A percentile compares a stretch with the other conserved stretches of the same genome.
phyloP scores from a whole-genome alignment of 2,888 invertebrate species.

The Tetheella fluctuosa region DNA sequence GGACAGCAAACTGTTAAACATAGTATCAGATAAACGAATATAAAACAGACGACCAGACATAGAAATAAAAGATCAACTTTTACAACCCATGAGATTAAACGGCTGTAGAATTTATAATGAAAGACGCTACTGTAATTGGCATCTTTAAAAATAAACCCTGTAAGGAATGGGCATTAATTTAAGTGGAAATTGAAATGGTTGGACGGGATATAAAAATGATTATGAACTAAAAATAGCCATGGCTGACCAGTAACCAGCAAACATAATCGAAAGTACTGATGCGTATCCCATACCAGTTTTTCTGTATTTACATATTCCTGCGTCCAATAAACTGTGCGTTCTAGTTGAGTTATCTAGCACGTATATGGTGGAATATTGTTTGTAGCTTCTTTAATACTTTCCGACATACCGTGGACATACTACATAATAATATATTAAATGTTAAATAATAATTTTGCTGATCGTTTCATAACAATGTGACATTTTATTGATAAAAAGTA shows the following conservation, averaged over 20 bases:
- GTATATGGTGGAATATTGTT: background rate
- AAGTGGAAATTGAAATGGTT: background rate
- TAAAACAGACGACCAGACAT: background rate
- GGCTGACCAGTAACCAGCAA: conserved; percentile 34
- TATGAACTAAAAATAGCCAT: conserved; percentile 23
- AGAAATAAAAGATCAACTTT: conserved; percentile 8
- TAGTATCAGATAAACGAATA: conserved; percentile 8
- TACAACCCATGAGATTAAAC: conserved; percentile 17
- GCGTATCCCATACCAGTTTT: conserved; percentile 43
- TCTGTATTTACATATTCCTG: conserved; percentile 29
- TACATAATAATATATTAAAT: background rate
- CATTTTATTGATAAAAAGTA: too few species aligned
- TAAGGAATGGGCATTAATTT: background rate
- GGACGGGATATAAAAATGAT: background rate
- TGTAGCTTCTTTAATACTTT: background rate
- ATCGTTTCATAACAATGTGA: background rate
- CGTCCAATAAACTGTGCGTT: conserved; percentile 27
- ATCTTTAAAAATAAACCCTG: conserved; percentile 6
- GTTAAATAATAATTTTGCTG: background rate
- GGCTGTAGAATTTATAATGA: conserved; percentile 15
- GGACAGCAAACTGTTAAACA: background rate
- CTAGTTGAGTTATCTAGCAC: conserved; percentile 27
- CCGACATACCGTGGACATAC: background rate
- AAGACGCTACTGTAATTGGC: conserved; percentile 18
- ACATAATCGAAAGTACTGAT: conserved; percentile 47